Percentiles rank a stretch among this genome's conserved stretches.
Evolutionary conservation across 2,113 vertebrate genomes (phyloP).

Genomic region (Cebidichthys violaceus): DNA sequence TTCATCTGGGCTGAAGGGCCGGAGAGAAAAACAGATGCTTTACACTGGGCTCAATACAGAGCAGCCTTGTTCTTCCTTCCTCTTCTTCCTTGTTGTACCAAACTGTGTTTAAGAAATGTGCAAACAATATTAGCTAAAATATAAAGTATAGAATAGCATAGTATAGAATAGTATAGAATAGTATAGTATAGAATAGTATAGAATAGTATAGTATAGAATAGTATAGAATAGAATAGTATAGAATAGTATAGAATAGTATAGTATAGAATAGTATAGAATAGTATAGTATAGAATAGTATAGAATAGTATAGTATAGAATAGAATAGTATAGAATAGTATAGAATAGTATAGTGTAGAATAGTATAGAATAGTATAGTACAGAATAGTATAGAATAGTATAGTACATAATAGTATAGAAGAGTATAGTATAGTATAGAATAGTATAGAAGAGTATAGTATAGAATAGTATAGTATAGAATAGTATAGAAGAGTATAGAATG

Average conservation of each 20-base stretch:
- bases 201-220: too few species aligned
- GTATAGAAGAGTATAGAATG: not conserved
- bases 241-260: not conserved
- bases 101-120: not conserved
- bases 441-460: not conserved
- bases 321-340: not conserved
- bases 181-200: too few species aligned
- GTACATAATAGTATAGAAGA: not conserved
- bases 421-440: not conserved
- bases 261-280: not conserved
- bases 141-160: not conserved
- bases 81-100: too few species aligned
- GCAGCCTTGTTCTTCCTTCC: constrained; percentile 11
- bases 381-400: not conserved
- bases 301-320: not conserved
- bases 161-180: too few species aligned
- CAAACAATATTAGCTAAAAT: not conserved
- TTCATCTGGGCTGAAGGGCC: constrained; percentile 90
- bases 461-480: too few species aligned
- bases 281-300: too few species aligned
- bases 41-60: constrained; percentile 19
- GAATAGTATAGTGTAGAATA: not conserved
- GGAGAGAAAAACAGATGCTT: constrained; percentile 42
- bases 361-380: not conserved
- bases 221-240: not conserved